Percentiles rank a stretch among this genome's conserved stretches.
Conservation (phyloP, 2,888 invertebrate species). For the Sesia apiformis region DNA sequence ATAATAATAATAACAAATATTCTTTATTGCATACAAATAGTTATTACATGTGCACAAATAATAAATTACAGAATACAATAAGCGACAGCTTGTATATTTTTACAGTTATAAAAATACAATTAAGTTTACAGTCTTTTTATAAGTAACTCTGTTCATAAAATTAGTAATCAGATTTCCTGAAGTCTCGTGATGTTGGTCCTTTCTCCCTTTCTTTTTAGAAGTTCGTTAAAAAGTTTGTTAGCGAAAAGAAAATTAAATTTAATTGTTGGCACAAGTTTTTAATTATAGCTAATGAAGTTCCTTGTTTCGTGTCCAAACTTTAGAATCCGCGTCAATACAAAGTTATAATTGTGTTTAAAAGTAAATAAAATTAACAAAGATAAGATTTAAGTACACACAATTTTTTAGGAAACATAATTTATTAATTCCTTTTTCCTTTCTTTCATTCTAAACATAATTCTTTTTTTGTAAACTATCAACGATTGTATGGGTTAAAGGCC, state of each 20-base stretch:
- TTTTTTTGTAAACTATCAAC: no score
- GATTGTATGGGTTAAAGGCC: no score
- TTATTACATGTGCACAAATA: no score
- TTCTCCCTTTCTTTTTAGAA: not conserved
- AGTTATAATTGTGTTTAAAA: not conserved
- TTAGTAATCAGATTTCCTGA: slow-evolving; percentile 3
- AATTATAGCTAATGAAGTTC: not conserved
- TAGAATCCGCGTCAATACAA: not conserved
- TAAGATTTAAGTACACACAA: no score
- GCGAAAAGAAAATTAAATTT: slow-evolving; percentile 2
- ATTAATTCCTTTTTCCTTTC: no score
- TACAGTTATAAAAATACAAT: not conserved
- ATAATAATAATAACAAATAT: no score
- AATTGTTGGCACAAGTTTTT: slow-evolving; percentile 1
- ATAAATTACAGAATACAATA: no score
- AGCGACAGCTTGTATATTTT: not conserved
- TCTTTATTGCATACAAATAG: no score
- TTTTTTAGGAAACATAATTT: no score
- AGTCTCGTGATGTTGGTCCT: not conserved
- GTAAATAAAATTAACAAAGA: no score
- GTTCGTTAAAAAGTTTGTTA: slow-evolving; percentile 5
- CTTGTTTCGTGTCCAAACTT: not conserved
- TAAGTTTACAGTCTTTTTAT: not conserved
- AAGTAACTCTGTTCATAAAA: not conserved
- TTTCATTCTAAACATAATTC: no score